Conservation (phyloP, 1,140 invertebrate genomes). For the Archivesica marissinica region DNA sequence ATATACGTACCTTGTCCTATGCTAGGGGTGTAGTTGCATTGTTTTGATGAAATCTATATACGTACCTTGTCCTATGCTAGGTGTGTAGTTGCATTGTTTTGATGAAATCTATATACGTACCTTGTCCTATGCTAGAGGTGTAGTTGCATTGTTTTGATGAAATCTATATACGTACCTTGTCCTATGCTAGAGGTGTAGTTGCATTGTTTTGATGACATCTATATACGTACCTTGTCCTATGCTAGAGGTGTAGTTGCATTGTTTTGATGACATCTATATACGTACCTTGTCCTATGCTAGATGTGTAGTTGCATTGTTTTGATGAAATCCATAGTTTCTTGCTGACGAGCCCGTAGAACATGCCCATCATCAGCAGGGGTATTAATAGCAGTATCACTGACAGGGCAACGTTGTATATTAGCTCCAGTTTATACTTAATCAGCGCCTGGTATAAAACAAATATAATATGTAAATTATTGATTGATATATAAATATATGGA, state of each 20-base stretch:
- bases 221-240: too few species aligned
- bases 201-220: slow-evolving; percentile 67
- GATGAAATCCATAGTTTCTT: slow-evolving; percentile 80
- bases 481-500: too few species aligned
- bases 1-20: too few species aligned
- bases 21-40: too few species aligned
- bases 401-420: slow-evolving; percentile 90
- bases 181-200: background rate
- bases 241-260: slow-evolving; percentile 3
- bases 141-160: too few species aligned
- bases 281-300: background rate
- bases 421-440: slow-evolving; percentile 85
- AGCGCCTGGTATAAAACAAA: background rate
- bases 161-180: too few species aligned
- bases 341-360: slow-evolving; percentile 85
- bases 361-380: slow-evolving; percentile 90
- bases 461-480: background rate
- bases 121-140: too few species aligned
- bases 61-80: too few species aligned
- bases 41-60: too few species aligned
- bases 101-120: too few species aligned
- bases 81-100: too few species aligned
- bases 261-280: slow-evolving; percentile 78
- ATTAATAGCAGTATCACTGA: slow-evolving; percentile 89
- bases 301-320: slow-evolving; percentile 6